Evolutionary conservation across 2,888 invertebrate genomes (phyloP).

Genomic region (Chloroclysta siterata): DNA sequence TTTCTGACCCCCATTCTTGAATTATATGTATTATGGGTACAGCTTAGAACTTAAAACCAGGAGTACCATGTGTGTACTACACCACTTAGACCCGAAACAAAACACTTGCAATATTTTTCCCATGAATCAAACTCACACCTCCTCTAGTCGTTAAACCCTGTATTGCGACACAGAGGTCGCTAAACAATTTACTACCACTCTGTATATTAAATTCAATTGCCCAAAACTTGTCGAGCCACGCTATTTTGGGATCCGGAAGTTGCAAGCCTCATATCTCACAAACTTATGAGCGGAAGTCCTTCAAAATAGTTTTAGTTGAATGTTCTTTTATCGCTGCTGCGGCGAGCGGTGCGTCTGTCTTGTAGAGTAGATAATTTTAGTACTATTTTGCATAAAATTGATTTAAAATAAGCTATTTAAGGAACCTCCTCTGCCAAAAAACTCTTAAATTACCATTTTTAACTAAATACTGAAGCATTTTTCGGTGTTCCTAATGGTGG

Average conservation of each 20-base stretch:
- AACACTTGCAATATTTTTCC: background rate
- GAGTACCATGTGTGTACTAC: too few species aligned
- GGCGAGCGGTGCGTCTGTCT: too few species aligned
- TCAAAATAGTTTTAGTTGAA: background rate
- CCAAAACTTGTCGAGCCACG: background rate
- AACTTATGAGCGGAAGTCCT: conserved; percentile 6
- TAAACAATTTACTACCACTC: background rate
- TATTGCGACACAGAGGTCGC: background rate
- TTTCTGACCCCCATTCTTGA: too few species aligned
- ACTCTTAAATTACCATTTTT: background rate
- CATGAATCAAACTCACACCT: too few species aligned
- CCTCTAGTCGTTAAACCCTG: background rate
- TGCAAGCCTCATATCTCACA: conserved; percentile 7
- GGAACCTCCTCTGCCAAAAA: too few species aligned
- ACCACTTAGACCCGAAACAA: too few species aligned
- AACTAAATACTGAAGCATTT: conserved; percentile 15
- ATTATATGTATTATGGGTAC: too few species aligned
- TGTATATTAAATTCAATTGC: conserved; percentile 2
- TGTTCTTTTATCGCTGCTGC: background rate
- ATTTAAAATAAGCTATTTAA: too few species aligned
- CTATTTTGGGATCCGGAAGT: conserved; percentile 7
- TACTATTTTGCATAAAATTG: too few species aligned
- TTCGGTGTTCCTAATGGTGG: conserved; percentile 24
- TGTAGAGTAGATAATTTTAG: too few species aligned
- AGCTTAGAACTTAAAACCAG: too few species aligned